Conservation (phyloP, 2,888 invertebrate genomes). For the Caenorhabditis sp. region DNA sequence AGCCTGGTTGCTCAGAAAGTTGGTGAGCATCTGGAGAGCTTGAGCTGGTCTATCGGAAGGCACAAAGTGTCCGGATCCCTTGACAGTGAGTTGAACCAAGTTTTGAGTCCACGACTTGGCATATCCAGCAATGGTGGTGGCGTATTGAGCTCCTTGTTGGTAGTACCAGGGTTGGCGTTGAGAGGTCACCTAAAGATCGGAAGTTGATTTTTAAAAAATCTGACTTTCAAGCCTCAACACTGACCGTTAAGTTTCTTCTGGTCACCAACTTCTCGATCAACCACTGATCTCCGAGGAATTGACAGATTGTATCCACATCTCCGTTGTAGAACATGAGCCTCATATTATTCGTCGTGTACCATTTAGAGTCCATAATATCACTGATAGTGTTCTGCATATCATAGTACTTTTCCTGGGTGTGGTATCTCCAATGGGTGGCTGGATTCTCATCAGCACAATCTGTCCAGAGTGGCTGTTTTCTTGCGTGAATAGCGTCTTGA, state of each 20-base stretch:
- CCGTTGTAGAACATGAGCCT: constrained; percentile 73
- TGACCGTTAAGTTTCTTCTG: constrained; percentile 65
- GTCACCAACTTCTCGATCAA: constrained; percentile 64
- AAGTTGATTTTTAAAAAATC: too few species aligned
- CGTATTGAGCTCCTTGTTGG: constrained; percentile 26
- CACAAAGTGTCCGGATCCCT: constrained; percentile 73
- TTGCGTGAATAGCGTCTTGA: constrained; percentile 77
- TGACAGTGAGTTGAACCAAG: constrained; percentile 69
- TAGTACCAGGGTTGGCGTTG: constrained; percentile 68
- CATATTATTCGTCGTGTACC: constrained; percentile 67
- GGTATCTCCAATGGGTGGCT: constrained; percentile 52
- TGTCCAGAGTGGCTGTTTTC: constrained; percentile 32
- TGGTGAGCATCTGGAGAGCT: constrained; percentile 77
- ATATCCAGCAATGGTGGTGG: constrained; percentile 68
- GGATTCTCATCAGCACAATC: constrained; percentile 60
- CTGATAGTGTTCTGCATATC: constrained; percentile 72
- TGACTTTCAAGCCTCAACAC: not conserved
- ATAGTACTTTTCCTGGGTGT: constrained; percentile 68
- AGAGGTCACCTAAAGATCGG: constrained; percentile 16
- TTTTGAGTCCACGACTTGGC: constrained; percentile 68
- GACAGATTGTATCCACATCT: constrained; percentile 72
- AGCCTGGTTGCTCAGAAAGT: constrained; percentile 70
- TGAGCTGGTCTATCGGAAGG: constrained; percentile 76
- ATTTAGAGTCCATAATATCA: constrained; percentile 63
- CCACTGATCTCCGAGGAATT: constrained; percentile 74